These are phyloP conservation scores for Ploceus nigricollis DNA, from an alignment of 2,113 vertebrate genomes.

Conservation along the genomic window DNA sequence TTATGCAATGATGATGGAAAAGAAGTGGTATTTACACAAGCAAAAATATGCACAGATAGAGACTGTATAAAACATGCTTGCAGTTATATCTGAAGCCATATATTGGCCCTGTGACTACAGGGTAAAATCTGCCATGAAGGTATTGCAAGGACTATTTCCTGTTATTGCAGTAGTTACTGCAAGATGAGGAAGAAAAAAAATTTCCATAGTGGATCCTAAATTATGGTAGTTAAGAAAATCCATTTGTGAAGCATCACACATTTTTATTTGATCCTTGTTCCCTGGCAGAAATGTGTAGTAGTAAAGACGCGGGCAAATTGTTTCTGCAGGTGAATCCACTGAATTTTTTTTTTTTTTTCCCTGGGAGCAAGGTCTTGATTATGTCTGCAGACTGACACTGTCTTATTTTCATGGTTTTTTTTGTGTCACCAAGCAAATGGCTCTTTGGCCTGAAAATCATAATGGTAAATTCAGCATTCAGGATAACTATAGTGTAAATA, in stretches of 20 bases:
- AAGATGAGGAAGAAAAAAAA: neutral
- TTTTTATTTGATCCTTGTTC: neutral
- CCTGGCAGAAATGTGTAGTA: neutral
- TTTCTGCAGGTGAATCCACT: neutral
- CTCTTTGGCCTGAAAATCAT: neutral
- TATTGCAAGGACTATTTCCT: neutral
- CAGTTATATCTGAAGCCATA: neutral
- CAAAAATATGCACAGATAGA: neutral
- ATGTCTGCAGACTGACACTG: neutral
- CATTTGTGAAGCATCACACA: neutral
- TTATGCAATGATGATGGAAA: neutral
- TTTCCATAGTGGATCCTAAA: neutral
- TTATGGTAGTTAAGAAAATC: neutral
- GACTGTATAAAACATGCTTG: neutral
- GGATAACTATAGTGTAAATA: neutral
- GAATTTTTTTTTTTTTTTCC: neutral
- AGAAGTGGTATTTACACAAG: neutral
- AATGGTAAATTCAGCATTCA: neutral
- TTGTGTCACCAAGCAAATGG: neutral
- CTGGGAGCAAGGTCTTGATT: neutral
- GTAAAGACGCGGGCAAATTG: neutral
- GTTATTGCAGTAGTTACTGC: neutral
- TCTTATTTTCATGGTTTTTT: neutral
- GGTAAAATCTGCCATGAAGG: neutral
- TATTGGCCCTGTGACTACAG: neutral